Conservation (phyloP, 2,888 invertebrate species). For the Nebria salina region DNA sequence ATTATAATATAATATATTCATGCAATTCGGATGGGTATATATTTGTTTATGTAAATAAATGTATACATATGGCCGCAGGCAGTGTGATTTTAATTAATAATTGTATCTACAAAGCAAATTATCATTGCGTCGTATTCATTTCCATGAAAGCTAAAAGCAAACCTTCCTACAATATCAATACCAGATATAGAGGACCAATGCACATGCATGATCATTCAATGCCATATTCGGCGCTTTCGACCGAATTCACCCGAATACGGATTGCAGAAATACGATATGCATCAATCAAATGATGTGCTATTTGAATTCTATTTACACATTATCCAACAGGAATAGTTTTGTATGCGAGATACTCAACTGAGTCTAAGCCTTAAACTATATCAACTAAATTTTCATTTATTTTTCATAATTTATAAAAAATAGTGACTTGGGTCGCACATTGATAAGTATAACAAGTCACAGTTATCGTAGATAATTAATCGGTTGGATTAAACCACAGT, state of each 20-base stretch:
- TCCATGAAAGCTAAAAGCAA: conserved; percentile 35
- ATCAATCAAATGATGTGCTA: background rate
- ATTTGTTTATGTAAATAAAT: conserved; percentile 46
- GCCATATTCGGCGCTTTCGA: background rate
- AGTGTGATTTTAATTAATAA: conserved; percentile 42
- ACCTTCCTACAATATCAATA: conserved; percentile 40
- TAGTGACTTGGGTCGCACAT: background rate
- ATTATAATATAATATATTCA: conserved; percentile 32
- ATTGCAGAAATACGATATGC: background rate
- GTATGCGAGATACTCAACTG: too few relatives aligned
- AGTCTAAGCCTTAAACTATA: too few relatives aligned
- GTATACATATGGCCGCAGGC: conserved; percentile 42
- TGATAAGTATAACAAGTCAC: background rate
- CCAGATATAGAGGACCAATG: background rate
- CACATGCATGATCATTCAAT: background rate
- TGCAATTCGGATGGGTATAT: conserved; percentile 35
- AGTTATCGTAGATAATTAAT: background rate
- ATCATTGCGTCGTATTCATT: conserved; percentile 40
- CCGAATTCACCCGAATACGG: background rate
- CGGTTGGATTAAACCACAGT: background rate
- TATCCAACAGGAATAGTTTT: too few relatives aligned
- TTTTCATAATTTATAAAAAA: background rate
- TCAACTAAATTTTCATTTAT: too few relatives aligned
- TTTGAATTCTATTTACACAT: background rate
- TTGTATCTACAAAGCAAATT: conserved; percentile 46